Evolutionary conservation across 2,113 vertebrate genomes (phyloP).

Genomic region (Ploceus nigricollis): DNA sequence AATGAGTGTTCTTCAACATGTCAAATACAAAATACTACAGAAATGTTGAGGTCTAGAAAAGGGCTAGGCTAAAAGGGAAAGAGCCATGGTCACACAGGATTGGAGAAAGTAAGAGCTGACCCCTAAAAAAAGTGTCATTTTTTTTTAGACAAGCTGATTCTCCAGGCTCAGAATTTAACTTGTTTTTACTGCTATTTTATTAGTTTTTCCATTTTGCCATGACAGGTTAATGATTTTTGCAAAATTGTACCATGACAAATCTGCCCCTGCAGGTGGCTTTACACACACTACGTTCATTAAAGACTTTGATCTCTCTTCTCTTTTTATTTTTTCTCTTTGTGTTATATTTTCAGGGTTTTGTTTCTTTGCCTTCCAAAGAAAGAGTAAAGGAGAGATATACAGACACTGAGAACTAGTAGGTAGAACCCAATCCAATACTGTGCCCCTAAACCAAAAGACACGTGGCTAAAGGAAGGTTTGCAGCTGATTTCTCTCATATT

Average conservation of each 20-base stretch:
- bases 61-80: slow-evolving; percentile 37
- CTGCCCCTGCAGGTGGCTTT: slow-evolving; percentile 30
- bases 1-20: neutral
- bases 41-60: neutral
- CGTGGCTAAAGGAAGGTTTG: neutral
- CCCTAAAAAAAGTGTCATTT: neutral
- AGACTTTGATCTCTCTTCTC: neutral
- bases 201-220: slow-evolving; percentile 22
- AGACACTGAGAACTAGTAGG: neutral
- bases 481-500: neutral
- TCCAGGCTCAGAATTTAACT: slow-evolving; percentile 34
- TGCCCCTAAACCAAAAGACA: neutral
- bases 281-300: neutral
- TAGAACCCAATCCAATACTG: neutral
- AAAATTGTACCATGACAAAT: slow-evolving; percentile 36
- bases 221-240: slow-evolving; percentile 50
- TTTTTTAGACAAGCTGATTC: neutral
- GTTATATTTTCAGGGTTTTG: neutral
- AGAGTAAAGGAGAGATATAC: neutral
- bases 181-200: slow-evolving; percentile 46
- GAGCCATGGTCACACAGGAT: neutral
- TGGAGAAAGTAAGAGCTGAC: slow-evolving; percentile 13
- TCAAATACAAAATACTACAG: neutral
- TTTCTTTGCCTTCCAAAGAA: neutral
- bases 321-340: neutral